These are phyloP conservation scores for Coendou prehensilis DNA, from an alignment of 2,797 vertebrate species.

Conservation along the genomic window DNA sequence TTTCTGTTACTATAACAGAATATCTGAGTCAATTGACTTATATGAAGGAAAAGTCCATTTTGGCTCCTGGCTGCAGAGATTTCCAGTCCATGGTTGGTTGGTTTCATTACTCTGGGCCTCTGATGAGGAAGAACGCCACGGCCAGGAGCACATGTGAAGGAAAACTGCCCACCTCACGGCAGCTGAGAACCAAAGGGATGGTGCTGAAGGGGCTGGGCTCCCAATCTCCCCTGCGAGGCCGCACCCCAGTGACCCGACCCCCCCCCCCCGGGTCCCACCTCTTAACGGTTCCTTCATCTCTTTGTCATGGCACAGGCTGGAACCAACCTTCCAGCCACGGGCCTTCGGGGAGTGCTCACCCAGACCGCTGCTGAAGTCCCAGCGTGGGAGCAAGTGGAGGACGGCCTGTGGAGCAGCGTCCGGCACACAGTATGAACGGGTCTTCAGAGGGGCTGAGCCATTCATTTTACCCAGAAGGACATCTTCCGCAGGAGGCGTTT, in stretches of 20 bases:
- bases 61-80: background rate
- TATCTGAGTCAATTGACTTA: background rate
- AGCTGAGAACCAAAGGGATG: background rate
- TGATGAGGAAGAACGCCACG: background rate
- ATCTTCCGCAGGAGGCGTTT: rapidly evolving
- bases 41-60: background rate
- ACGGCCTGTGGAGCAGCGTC: background rate
- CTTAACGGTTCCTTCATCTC: background rate
- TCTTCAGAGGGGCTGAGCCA: background rate
- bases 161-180: background rate
- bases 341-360: background rate
- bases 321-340: background rate
- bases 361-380: no score
- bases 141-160: background rate
- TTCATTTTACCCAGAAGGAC: background rate
- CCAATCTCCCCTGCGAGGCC: background rate
- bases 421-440: background rate
- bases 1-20: background rate
- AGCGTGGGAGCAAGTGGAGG: background rate
- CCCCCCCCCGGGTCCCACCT: background rate
- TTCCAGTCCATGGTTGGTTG: background rate
- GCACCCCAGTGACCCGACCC: background rate
- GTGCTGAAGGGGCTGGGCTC: no score
- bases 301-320: no score
- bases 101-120: background rate